Percentiles rank a stretch among this genome's conserved stretches.
Conservation (phyloP, 1,140 invertebrate genomes). For the Aphis craccivora region DNA sequence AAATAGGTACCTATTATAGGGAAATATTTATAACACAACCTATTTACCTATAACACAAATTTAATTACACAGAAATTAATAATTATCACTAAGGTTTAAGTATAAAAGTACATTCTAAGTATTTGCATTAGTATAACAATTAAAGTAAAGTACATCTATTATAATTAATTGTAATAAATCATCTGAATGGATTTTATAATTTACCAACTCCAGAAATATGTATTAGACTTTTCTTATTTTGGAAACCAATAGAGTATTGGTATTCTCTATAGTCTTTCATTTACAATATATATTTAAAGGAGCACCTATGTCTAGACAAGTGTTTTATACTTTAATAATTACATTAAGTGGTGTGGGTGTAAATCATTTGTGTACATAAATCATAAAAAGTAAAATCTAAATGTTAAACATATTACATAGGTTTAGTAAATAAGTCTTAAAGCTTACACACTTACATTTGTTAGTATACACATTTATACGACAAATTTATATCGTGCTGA, state of each 20-base stretch:
- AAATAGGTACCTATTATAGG: background rate
- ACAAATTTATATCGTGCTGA: background rate
- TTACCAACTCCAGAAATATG: background rate
- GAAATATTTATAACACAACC: background rate
- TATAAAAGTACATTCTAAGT: background rate
- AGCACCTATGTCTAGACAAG: background rate
- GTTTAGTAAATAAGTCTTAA: background rate
- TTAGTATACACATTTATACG: background rate
- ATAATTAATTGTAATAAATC: background rate
- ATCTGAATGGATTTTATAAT: background rate
- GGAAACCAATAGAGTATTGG: background rate
- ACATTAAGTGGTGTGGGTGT: background rate
- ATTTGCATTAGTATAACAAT: background rate
- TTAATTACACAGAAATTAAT: background rate
- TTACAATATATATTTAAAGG: background rate
- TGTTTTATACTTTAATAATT: background rate
- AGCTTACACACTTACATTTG: background rate
- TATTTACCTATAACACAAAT: background rate
- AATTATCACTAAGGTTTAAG: background rate
- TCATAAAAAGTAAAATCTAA: background rate
- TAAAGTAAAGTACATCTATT: background rate
- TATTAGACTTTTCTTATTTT: background rate
- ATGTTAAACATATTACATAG: background rate
- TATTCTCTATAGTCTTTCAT: background rate
- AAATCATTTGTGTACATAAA: background rate